Evolutionary conservation across 1,140 invertebrate genomes (phyloP).

Genomic region (Sminthurides bifidus): DNA sequence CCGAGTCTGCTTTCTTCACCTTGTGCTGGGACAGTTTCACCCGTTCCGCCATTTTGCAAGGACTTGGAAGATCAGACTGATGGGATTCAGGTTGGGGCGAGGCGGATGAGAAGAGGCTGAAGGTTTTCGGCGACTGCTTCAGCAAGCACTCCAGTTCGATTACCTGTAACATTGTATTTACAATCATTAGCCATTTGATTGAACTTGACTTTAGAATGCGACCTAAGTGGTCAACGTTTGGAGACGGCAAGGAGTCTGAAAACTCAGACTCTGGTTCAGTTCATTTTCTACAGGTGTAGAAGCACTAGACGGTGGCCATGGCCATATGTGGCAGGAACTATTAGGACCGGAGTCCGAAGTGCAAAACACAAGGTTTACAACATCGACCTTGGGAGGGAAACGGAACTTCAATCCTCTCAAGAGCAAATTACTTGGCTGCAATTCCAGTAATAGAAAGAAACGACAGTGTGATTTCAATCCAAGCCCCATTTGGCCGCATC

Average conservation of each 20-base stretch:
- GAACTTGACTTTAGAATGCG: not conserved
- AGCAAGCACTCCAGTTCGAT: conserved; percentile 10
- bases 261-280: too few species aligned
- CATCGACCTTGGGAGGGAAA: too few species aligned
- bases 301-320: not conserved
- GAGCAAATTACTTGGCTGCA: too few species aligned
- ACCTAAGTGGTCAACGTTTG: not conserved
- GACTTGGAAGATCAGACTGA: not conserved
- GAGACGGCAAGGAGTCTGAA: not conserved
- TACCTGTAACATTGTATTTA: conserved; percentile 5
- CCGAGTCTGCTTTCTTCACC: too few species aligned
- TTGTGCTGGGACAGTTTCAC: conserved; percentile 5
- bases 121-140: conserved; percentile 16
- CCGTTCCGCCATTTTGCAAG: conserved; percentile 7
- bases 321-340: not conserved
- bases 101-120: conserved; percentile 2
- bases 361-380: too few species aligned
- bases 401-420: too few species aligned
- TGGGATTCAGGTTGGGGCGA: too few species aligned
- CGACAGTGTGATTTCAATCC: too few species aligned
- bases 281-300: not conserved
- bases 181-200: not conserved
- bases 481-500: too few species aligned
- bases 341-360: too few species aligned
- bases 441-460: too few species aligned